Evolutionary conservation across 1,140 invertebrate species (phyloP).

Genomic region (Eumaeus atala): DNA sequence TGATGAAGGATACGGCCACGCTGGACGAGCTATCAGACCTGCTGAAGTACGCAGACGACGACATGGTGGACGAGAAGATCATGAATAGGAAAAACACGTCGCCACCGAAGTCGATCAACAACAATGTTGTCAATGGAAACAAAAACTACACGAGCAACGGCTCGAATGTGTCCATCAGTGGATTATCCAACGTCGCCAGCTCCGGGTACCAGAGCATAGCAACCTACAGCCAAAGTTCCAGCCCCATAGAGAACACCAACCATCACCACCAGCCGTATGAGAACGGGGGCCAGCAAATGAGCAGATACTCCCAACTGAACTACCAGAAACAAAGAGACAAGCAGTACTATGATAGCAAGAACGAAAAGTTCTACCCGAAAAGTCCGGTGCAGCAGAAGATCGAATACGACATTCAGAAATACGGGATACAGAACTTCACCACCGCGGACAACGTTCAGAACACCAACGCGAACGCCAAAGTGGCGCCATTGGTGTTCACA

Average conservation of each 20-base stretch:
- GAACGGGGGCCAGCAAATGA: constrained; percentile 63
- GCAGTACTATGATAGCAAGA: constrained; percentile 66
- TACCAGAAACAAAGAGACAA: constrained; percentile 69
- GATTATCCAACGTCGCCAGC: constrained; percentile 87
- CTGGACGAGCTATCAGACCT: constrained; percentile 84
- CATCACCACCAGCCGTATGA: constrained; percentile 60
- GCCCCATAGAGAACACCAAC: constrained; percentile 84
- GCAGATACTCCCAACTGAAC: constrained; percentile 65
- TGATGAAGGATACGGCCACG: constrained; percentile 74
- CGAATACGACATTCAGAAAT: constrained; percentile 72
- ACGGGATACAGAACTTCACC: constrained; percentile 73
- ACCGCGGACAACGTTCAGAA: constrained; percentile 70
- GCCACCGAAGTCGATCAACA: constrained; percentile 60
- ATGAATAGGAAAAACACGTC: constrained; percentile 67
- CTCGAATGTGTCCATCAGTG: constrained; percentile 85
- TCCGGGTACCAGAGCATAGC: constrained; percentile 94
- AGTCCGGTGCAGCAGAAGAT: constrained; percentile 72
- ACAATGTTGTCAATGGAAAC: constrained; percentile 59
- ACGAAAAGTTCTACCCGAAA: constrained; percentile 69
- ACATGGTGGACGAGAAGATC: constrained; percentile 71
- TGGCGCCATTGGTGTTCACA: constrained; percentile 86
- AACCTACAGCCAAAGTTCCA: constrained; percentile 91
- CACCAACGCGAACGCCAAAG: constrained; percentile 60
- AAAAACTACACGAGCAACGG: constrained; percentile 77
- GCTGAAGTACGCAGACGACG: constrained; percentile 79